A percentile compares a stretch with the other conserved stretches of the same genome.
Conservation (phyloP, 2,113 vertebrate species). For the Eira barbara region DNA sequence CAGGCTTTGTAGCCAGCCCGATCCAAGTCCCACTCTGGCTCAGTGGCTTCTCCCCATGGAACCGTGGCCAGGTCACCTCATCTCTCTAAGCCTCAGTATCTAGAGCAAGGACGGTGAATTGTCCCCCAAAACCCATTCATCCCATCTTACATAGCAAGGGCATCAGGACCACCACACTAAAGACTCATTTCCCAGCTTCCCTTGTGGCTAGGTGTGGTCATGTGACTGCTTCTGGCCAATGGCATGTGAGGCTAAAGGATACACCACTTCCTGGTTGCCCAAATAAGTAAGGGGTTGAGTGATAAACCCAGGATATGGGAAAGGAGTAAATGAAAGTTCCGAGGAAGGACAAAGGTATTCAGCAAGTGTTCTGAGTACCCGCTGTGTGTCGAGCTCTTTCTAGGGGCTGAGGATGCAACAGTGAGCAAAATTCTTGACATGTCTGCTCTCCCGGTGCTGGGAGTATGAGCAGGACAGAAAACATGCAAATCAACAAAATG, state of each 20-base stretch:
- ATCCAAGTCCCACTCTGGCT: background rate
- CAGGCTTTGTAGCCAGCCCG: background rate
- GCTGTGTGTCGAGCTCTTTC: fast-evolving
- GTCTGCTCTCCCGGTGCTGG: fast-evolving
- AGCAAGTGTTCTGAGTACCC: background rate
- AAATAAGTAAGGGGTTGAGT: background rate
- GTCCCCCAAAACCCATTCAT: background rate
- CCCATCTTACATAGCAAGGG: background rate
- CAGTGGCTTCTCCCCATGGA: background rate
- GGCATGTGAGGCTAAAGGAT: background rate
- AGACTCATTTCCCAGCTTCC: background rate
- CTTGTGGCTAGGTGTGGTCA: background rate
- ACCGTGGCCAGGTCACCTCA: background rate
- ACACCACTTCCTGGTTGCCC: background rate
- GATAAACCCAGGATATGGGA: background rate
- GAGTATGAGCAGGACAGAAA: background rate
- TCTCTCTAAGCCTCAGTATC: background rate
- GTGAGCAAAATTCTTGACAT: background rate
- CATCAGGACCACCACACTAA: background rate
- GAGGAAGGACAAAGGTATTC: background rate
- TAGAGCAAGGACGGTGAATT: background rate
- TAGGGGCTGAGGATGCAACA: background rate
- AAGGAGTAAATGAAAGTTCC: background rate
- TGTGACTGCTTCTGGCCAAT: background rate
- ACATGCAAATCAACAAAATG: background rate